phyloP scores from a whole-genome alignment of 2,797 vertebrate genomes.

The Gymnoscopelus braueri region DNA sequence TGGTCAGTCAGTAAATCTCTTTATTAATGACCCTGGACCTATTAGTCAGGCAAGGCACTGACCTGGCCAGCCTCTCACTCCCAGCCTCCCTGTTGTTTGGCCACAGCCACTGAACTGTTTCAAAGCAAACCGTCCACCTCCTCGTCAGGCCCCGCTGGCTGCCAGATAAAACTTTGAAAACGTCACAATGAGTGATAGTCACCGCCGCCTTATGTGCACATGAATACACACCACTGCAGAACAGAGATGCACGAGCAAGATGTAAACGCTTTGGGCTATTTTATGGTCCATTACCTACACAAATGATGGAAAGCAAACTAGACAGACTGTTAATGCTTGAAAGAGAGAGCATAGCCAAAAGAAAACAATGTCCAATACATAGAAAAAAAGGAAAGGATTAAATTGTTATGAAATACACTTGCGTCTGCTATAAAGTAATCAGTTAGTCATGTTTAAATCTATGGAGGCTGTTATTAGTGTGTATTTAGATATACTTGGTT shows the following conservation, averaged over 20 bases:
- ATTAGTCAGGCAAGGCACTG: constrained; percentile 52
- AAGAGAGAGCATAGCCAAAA: neutral
- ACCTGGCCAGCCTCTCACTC: constrained; percentile 57
- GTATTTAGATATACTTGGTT: no score
- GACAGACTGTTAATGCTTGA: neutral
- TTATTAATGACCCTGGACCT: constrained; percentile 42
- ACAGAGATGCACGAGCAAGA: neutral
- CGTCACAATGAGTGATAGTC: constrained; percentile 25
- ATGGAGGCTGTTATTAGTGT: no score
- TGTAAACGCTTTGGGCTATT: constrained; percentile 5
- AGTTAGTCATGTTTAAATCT: neutral
- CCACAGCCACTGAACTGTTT: constrained; percentile 46
- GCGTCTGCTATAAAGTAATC: neutral
- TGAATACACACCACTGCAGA: constrained; percentile 13
- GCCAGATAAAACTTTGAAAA: constrained; percentile 36
- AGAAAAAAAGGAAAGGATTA: neutral
- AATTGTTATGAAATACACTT: no score
- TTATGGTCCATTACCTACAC: neutral
- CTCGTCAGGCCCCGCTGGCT: constrained; percentile 39
- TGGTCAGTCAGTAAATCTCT: constrained; percentile 64
- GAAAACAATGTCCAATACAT: neutral
- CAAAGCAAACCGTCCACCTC: constrained; percentile 40
- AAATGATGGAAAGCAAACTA: neutral
- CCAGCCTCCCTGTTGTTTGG: constrained; percentile 50
- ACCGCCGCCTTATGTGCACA: constrained; percentile 2